Percentiles rank a stretch among this genome's conserved stretches.
These are phyloP conservation scores for Hystrix brachyura DNA, from an alignment of 2,113 vertebrate genomes.

Conservation along the genomic window DNA sequence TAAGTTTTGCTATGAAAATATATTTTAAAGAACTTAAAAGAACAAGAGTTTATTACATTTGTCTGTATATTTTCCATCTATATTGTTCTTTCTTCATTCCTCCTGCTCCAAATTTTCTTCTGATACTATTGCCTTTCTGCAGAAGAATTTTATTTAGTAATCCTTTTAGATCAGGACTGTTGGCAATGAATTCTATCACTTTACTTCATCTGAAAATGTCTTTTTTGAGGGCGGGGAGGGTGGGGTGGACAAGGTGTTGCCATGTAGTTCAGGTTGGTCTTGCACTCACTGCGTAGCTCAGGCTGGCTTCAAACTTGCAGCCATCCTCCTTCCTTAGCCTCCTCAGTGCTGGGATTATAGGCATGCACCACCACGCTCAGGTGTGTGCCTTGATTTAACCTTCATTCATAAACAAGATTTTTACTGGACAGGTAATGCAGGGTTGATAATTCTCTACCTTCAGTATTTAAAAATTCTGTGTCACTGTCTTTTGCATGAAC, in stretches of 20 bases:
- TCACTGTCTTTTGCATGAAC: not conserved
- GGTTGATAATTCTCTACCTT: constrained; percentile 24
- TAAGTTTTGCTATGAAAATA: constrained; percentile 13
- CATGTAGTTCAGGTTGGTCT: not conserved
- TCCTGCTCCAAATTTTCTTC: not conserved
- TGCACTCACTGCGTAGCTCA: not conserved
- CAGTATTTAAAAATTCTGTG: not conserved
- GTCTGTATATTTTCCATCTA: constrained; percentile 18
- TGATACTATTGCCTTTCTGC: constrained; percentile 10
- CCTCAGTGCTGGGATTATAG: not conserved
- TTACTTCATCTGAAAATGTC: not conserved
- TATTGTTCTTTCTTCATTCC: not conserved
- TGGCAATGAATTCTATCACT: not conserved
- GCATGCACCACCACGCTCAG: not conserved
- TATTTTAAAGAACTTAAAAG: constrained; percentile 31
- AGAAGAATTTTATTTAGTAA: constrained; percentile 36
- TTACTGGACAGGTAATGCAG: not conserved
- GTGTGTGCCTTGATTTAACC: not conserved
- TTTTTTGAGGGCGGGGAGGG: not conserved
- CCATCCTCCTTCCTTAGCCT: not conserved
- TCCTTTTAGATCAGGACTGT: not conserved
- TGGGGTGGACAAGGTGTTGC: not conserved
- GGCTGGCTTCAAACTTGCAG: not conserved
- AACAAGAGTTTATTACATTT: not conserved
- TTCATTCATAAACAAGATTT: constrained; percentile 2